phyloP scores from a whole-genome alignment of 2,888 invertebrate species.

The Lepeophtheirus nordmannii region DNA sequence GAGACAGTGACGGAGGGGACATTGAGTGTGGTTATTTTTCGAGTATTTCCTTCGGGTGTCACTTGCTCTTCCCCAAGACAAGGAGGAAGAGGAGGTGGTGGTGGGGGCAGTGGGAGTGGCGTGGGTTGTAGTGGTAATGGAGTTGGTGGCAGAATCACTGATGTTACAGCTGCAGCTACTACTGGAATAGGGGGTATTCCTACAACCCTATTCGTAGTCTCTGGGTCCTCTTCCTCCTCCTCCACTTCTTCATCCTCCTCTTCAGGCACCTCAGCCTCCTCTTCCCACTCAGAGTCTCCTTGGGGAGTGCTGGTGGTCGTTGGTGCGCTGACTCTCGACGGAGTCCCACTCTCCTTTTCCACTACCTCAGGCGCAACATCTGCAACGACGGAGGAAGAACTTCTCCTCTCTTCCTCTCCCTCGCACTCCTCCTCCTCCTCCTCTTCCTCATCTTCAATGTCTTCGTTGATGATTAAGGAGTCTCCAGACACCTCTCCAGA shows the following conservation, averaged over 20 bases:
- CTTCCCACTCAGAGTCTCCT: too few species aligned
- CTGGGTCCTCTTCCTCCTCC: background rate
- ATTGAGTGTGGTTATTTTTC: background rate
- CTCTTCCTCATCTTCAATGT: slow-evolving; percentile 1
- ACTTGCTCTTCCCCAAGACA: background rate
- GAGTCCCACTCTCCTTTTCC: too few species aligned
- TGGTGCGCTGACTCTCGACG: too few species aligned
- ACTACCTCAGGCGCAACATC: too few species aligned
- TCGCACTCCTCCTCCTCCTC: background rate
- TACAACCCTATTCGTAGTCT: too few species aligned
- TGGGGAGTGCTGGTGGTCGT: too few species aligned
- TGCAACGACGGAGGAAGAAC: background rate
- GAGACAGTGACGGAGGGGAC: background rate
- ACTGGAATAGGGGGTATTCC: too few species aligned
- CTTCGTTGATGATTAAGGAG: background rate
- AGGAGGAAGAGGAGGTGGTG: background rate
- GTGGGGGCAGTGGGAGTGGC: background rate
- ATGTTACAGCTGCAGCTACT: too few species aligned
- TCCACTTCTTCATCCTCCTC: background rate
- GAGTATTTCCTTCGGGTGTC: background rate
- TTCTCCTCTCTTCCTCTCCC: background rate
- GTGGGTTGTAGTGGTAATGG: background rate
- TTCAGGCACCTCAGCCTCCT: too few species aligned
- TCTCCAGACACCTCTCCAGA: slow-evolving; percentile 1
- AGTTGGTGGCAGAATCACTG: too few species aligned